These are phyloP conservation scores for Oryctolagus cuniculus DNA, from an alignment of 2,113 vertebrate genomes.

Conservation along the genomic window mOryCun1.1 NC_091453.1:49610001-49610500, in stretches of 20 bases:
- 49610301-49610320: constrained; percentile 33
- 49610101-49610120: constrained; percentile 34
- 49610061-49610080: constrained; percentile 30
- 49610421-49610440: constrained; percentile 55
- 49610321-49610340: constrained; percentile 35
- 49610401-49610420: constrained; percentile 33
- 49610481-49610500: constrained; percentile 56
- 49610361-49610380: constrained; percentile 50
- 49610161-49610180: constrained; percentile 16
- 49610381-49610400: constrained; percentile 65
- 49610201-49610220: constrained; percentile 2
- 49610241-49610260: constrained; percentile 4
- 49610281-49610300: constrained; percentile 34
- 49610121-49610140: background rate
- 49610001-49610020: background rate
- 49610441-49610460: constrained; percentile 78
- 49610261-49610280: background rate
- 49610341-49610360: constrained; percentile 61
- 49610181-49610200: background rate
- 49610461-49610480: constrained; percentile 52
- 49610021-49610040: constrained; percentile 8
- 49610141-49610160: constrained; percentile 2
- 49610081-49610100: constrained; percentile 21
- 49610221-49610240: constrained; percentile 8
- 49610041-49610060: constrained; percentile 55